Evolutionary conservation across 2,113 vertebrate species (phyloP), one percentile per base, ranked within the genome.

Genomic region (Thryonomys swinderianus): DNA sequence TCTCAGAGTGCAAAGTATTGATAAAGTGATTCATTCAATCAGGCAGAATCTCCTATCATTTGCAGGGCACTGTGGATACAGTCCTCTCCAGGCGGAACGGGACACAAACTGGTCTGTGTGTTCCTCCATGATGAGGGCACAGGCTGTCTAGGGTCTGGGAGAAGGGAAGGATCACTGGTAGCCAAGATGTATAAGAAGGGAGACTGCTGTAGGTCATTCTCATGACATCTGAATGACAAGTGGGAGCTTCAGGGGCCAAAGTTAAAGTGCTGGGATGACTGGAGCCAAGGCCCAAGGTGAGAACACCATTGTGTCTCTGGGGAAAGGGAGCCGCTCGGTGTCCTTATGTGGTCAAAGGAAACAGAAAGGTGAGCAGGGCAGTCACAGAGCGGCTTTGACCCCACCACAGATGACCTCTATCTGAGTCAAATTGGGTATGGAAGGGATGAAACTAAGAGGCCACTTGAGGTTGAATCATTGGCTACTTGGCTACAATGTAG

Each of bases 1-100:
- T 84, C 18, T n/a, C 74, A 6, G 8, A 32, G 13, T 74, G 40
- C 17, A 57, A 88, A 62, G 80, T 69, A 83, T 48, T 59, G 76
- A 86, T 91, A 32, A 85, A 67, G 73, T 61, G 81, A 93, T 51
- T 81, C 45, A 40, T 57, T 81, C 45, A 53, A 4, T 92, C 40
- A 55, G 14, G n/a, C 86, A 83, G 55, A 78, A 61, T 69, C 25
- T 76, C 51, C 40, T 62, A 21, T 2, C 14, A 57, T 7, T 5
- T 61, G 45, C 66, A 14, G 18, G 37, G 40, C 53, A 0, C 55
- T 23, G 8, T 32, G 45, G 23, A 40, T 45, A 76, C 34, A 37
- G 37, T 4, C 1, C 64, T 55, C 61, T 83, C 37, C 0, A 80
- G 42, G 62, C 32, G 69, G 30, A 27, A 23, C 1, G 1, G 7